Evolutionary conservation across 2,797 vertebrate species (phyloP), one percentile per base, ranked within the genome.

Genomic region (Crenichthys baileyi): DNA sequence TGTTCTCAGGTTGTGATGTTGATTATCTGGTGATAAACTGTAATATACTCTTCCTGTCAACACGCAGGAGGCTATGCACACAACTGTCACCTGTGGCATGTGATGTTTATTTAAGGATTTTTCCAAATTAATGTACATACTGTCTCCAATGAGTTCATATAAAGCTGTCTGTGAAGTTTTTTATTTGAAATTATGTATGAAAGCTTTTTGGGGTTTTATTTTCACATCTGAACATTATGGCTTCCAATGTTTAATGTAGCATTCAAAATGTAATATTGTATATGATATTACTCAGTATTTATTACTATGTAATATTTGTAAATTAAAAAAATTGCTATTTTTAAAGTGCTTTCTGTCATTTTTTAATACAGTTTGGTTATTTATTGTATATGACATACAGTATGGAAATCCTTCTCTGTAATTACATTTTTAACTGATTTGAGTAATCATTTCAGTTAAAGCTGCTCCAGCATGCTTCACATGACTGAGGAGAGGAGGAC

Each of bases 241-340:
- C 50, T 72, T 67, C 36, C 75, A 75, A 77, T 76, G 72, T 82
- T 53, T 65, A 67, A 81, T 82, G 88, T 91, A 86, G 79, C 81
- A 73, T 87, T 86, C 80, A 36, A 82, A 78, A 77, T 82, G 53
- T 85, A 68, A 53, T 12, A 0, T 81, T 72, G 63, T 20, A 67
- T 46, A 51, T 88, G 65, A 85, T 90, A 72, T 90, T 16, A 29
- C 75, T 87, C 84, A 89, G 80, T 94, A 92, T 95, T 94, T 93
- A 92, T 92, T 78, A 85, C 55, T 50, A 44, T 78, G 68, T 75
- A 82, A 91, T 92, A 79, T 90, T 80, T 95, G 89, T 93, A 84
- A 91, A 94, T 93, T 84, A 90, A 91, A 80, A 51, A 86, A 89
- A 73, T 79, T 82, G 0, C 4, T 83, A 85, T 92, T 94, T 92